A percentile compares a stretch with the other conserved stretches of the same genome.
These are phyloP conservation scores for Mungos mungo DNA, from an alignment of 2,113 vertebrate species.

Conservation along the genomic window DNA sequence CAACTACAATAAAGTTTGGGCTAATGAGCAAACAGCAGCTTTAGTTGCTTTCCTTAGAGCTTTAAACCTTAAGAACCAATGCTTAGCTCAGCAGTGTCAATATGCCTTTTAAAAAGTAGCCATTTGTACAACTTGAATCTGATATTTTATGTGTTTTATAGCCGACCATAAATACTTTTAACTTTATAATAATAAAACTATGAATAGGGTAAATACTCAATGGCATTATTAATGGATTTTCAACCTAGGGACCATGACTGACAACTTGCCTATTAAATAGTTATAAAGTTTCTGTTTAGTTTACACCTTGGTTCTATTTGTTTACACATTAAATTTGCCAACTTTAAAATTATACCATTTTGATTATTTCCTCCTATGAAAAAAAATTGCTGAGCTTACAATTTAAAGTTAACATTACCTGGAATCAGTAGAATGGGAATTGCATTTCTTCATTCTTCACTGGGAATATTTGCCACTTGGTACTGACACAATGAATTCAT, in stretches of 20 bases:
- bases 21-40: neutral
- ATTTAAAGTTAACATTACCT: conserved; percentile 78
- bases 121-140: conserved; percentile 4
- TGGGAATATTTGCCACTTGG: conserved; percentile 85
- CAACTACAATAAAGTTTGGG: neutral
- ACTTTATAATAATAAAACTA: neutral
- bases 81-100: neutral
- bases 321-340: neutral
- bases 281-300: neutral
- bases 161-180: neutral
- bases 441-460: conserved; percentile 81
- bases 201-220: neutral
- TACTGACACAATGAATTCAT: conserved; percentile 88
- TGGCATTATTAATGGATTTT: neutral
- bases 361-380: conserved; percentile 49
- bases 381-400: conserved; percentile 88
- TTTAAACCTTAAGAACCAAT: neutral
- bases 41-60: neutral
- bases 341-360: neutral
- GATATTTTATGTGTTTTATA: neutral
- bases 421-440: conserved; percentile 81
- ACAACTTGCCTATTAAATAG: neutral
- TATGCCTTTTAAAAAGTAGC: neutral
- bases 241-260: neutral
- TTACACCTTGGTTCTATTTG: conserved; percentile 30